These are phyloP conservation scores for Australoheros scitulus DNA, from an alignment of 2,113 vertebrate genomes.

Conservation along the genomic window DNA sequence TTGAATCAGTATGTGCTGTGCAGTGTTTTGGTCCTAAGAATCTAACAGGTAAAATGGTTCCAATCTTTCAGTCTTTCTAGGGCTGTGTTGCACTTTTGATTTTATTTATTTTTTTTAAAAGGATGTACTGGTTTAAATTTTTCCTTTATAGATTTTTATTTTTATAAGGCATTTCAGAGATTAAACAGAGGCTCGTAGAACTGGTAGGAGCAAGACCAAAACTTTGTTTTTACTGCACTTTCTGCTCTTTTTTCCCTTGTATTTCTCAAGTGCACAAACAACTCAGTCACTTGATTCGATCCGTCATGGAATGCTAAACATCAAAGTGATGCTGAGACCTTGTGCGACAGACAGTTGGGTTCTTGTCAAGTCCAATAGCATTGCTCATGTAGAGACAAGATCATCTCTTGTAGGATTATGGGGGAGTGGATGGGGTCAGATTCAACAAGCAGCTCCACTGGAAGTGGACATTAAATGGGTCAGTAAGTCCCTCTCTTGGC, in stretches of 20 bases:
- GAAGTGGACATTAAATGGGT: constrained; percentile 75
- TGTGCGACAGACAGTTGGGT: constrained; percentile 58
- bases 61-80: background rate
- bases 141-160: background rate
- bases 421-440: constrained; percentile 60
- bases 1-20: background rate
- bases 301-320: constrained; percentile 37
- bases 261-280: constrained; percentile 41
- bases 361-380: constrained; percentile 68
- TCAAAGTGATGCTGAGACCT: constrained; percentile 44
- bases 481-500: constrained; percentile 69
- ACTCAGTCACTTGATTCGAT: constrained; percentile 23
- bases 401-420: constrained; percentile 77
- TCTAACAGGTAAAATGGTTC: background rate
- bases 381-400: constrained; percentile 56
- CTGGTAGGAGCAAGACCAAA: background rate
- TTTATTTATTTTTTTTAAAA: background rate
- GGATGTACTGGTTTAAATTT: background rate
- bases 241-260: background rate
- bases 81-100: background rate
- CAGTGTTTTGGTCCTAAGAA: background rate
- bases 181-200: background rate
- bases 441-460: constrained; percentile 63
- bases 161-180: background rate
- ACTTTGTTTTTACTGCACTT: background rate